Percentiles rank a stretch among this genome's conserved stretches.
These are phyloP conservation scores for Dasyprocta punctata DNA, from an alignment of 2,113 vertebrate genomes.

Conservation along the genomic window DNA sequence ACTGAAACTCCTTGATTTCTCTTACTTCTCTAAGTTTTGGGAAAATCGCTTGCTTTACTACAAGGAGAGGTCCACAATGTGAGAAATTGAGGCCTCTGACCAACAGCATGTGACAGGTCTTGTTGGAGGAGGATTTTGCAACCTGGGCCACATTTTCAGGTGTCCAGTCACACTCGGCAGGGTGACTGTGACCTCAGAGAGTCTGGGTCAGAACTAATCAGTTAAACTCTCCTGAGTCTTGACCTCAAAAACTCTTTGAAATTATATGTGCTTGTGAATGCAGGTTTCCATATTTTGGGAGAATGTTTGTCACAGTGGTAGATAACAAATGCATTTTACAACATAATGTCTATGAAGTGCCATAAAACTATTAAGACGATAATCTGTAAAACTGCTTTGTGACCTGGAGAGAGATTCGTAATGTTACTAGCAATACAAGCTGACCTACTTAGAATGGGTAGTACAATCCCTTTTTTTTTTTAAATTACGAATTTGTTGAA, in stretches of 20 bases:
- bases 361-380: neutral
- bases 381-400: neutral
- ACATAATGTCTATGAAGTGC: neutral
- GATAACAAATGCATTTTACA: neutral
- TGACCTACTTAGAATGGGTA: neutral
- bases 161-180: fast-evolving
- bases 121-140: neutral
- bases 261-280: neutral
- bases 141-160: neutral
- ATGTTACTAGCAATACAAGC: neutral
- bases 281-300: neutral
- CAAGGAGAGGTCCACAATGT: too few relatives aligned
- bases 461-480: neutral
- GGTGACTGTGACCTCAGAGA: neutral
- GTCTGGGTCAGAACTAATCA: neutral
- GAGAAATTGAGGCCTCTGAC: fast-evolving
- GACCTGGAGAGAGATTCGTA: neutral
- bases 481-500: neutral
- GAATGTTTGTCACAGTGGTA: neutral
- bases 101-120: fast-evolving
- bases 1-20: neutral
- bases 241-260: neutral
- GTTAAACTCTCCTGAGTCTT: neutral
- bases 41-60: neutral
- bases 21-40: neutral